Percentiles rank a stretch among this genome's conserved stretches.
Conservation (phyloP, 2,888 invertebrate species). For the Agrotis puta region DNA sequence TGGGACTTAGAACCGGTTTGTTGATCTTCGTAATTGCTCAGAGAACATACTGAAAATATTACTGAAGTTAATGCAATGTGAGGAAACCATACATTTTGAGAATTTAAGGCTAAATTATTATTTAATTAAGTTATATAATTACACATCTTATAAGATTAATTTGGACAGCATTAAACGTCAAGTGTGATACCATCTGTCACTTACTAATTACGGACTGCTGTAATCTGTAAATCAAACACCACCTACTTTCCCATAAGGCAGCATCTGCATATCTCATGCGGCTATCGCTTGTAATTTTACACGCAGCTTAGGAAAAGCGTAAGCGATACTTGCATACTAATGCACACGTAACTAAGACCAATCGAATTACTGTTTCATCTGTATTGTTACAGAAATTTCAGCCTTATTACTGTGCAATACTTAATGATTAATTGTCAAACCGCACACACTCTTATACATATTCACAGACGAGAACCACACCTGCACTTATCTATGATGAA, state of each 20-base stretch:
- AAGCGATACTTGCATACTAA: constrained; percentile 40
- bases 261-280: constrained; percentile 41
- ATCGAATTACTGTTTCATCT: constrained; percentile 22
- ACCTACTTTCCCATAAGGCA: constrained; percentile 32
- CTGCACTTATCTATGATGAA: constrained; percentile 50
- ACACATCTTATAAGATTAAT: constrained; percentile 29
- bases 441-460: constrained; percentile 38
- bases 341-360: constrained; percentile 17
- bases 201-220: constrained; percentile 13
- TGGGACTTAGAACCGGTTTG: constrained; percentile 51
- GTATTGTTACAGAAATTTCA: constrained; percentile 25
- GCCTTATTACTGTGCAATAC: constrained; percentile 29
- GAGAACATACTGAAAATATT: constrained; percentile 28
- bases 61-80: background rate
- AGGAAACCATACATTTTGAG: background rate
- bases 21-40: constrained; percentile 37
- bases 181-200: constrained; percentile 27
- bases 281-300: constrained; percentile 43
- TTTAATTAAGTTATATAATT: constrained; percentile 6
- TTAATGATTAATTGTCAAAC: constrained; percentile 56
- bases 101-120: constrained; percentile 2
- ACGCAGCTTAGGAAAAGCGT: constrained; percentile 30
- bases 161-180: constrained; percentile 2
- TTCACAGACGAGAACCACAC: constrained; percentile 36
- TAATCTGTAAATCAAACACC: constrained; percentile 38